phyloP scores from a whole-genome alignment of 1,140 invertebrate genomes.

The Lerema accius region DNA sequence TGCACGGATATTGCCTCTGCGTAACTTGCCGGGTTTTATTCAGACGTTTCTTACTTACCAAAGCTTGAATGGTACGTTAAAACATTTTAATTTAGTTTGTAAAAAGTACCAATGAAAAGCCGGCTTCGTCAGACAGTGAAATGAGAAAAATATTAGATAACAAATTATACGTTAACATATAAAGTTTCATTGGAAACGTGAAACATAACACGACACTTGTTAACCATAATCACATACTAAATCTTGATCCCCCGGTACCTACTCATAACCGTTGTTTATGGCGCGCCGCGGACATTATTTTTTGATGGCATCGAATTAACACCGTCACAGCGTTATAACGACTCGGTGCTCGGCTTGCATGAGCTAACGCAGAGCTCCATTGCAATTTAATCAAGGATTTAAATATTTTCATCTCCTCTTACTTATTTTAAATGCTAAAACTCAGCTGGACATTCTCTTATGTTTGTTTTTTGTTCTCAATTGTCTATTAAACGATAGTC shows the following conservation, averaged over 20 bases:
- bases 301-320: constrained; percentile 11
- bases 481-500: too few species aligned
- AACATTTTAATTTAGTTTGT: too few species aligned
- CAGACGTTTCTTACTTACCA: too few species aligned
- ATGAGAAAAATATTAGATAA: neutral
- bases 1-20: neutral
- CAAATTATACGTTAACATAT: neutral
- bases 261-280: constrained; percentile 14
- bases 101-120: too few species aligned
- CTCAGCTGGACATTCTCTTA: too few species aligned
- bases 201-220: constrained; percentile 20
- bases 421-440: too few species aligned
- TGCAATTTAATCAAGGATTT: too few species aligned
- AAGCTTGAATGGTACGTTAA: too few species aligned
- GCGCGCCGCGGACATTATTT: constrained; percentile 1
- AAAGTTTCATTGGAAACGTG: constrained; percentile 2
- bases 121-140: too few species aligned
- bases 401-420: too few species aligned
- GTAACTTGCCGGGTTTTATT: neutral
- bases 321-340: neutral
- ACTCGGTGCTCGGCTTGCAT: neutral
- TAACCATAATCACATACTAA: constrained; percentile 21
- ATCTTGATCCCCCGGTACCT: constrained; percentile 16
- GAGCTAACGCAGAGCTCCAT: neutral
- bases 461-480: too few species aligned